These are phyloP conservation scores for Sussaba pulchella DNA, from an alignment of 2,888 invertebrate genomes.

Conservation along the genomic window DNA sequence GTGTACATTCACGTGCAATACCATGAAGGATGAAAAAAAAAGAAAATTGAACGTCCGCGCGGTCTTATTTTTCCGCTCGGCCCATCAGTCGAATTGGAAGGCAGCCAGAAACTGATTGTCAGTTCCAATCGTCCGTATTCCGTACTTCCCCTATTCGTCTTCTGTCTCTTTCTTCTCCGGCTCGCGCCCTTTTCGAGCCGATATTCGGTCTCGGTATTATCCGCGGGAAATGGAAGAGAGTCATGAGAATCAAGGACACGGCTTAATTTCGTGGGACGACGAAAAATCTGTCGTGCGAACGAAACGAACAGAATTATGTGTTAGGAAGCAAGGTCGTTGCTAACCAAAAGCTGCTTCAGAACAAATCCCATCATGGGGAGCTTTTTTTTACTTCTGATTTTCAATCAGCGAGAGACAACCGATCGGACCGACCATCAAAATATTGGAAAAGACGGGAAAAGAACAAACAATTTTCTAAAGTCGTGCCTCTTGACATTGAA, in stretches of 20 bases:
- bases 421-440: no score
- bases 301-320: slow-evolving; percentile 11
- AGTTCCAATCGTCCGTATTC: slow-evolving; percentile 50
- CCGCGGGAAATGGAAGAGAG: slow-evolving; percentile 1
- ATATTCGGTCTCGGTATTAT: slow-evolving; percentile 15
- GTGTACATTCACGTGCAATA: slow-evolving; percentile 27
- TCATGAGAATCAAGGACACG: slow-evolving; percentile 38
- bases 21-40: slow-evolving; percentile 5
- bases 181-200: not conserved
- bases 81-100: slow-evolving; percentile 55
- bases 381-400: no score
- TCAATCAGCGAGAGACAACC: no score
- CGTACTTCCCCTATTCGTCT: slow-evolving; percentile 19
- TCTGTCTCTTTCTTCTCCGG: not conserved
- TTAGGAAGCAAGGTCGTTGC: not conserved
- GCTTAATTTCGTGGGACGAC: slow-evolving; percentile 36
- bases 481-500: no score
- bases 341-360: no score
- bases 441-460: no score
- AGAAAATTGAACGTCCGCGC: slow-evolving; percentile 20
- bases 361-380: no score
- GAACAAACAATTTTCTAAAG: no score
- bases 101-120: slow-evolving; percentile 58
- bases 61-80: not conserved
- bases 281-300: slow-evolving; percentile 7